Percentiles rank a stretch among this genome's conserved stretches.
These are phyloP conservation scores for Anadara kagoshimensis DNA, from an alignment of 1,140 invertebrate species.

Conservation along the genomic window DNA sequence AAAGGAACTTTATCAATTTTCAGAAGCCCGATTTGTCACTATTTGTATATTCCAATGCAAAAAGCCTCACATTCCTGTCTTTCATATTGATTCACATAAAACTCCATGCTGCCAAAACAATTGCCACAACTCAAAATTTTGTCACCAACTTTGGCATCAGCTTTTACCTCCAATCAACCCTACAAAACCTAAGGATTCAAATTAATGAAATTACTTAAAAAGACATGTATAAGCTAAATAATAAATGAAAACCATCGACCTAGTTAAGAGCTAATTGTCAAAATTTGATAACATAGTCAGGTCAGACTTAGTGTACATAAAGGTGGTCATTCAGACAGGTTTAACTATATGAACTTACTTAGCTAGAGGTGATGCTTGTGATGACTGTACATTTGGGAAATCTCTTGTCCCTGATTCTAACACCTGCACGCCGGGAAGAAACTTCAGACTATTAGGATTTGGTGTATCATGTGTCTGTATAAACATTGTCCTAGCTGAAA, in stretches of 20 bases:
- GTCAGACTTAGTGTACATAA: background rate
- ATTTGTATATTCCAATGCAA: background rate
- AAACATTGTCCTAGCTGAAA: conserved; percentile 83
- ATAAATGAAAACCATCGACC: too few species aligned
- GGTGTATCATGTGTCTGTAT: conserved; percentile 99
- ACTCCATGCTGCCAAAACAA: too few species aligned
- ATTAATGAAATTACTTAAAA: too few species aligned
- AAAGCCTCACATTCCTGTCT: background rate
- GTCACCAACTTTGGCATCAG: too few species aligned
- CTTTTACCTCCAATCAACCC: too few species aligned
- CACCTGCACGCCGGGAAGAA: conserved; percentile 92
- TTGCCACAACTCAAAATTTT: too few species aligned
- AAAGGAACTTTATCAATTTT: background rate
- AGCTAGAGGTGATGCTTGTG: conserved; percentile 86
- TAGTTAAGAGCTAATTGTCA: too few species aligned
- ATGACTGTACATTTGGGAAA: conserved; percentile 87
- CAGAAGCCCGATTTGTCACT: background rate
- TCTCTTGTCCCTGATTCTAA: conserved; percentile 93
- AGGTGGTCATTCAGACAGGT: background rate
- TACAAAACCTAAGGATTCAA: too few species aligned
- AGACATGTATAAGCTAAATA: too few species aligned
- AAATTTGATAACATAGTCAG: too few species aligned
- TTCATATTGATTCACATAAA: too few species aligned
- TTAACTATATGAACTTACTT: conserved; percentile 59
- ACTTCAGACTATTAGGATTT: conserved; percentile 99